Percentiles rank a stretch among this genome's conserved stretches.
Conservation (phyloP, 2,888 invertebrate species). For the Elysia crispata region DNA sequence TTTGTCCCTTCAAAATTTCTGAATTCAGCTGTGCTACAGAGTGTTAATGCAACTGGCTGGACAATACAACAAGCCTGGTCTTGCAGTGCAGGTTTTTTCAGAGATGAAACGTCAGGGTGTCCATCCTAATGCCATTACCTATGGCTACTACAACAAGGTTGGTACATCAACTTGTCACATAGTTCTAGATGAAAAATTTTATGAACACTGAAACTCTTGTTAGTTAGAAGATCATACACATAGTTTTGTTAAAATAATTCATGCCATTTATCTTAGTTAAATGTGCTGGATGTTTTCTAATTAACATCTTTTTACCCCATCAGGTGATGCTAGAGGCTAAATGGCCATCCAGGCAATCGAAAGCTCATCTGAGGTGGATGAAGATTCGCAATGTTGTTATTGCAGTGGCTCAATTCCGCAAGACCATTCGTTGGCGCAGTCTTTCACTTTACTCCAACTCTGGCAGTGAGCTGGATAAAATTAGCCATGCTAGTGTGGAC, state of each 20-base stretch:
- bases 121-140: slow-evolving; percentile 98
- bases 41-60: slow-evolving; percentile 99
- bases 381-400: slow-evolving; percentile 93
- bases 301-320: neutral
- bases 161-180: slow-evolving; percentile 1
- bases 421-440: slow-evolving; percentile 81
- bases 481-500: slow-evolving; percentile 74
- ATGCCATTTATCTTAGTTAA: no score
- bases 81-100: slow-evolving; percentile 88
- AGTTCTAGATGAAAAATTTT: no score
- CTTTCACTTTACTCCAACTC: slow-evolving; percentile 74
- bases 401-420: slow-evolving; percentile 92
- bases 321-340: slow-evolving; percentile 92
- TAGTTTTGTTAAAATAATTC: no score
- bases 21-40: slow-evolving; percentile 90
- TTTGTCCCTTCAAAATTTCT: neutral
- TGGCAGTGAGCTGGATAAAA: slow-evolving; percentile 74
- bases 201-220: no score
- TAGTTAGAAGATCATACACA: no score
- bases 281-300: no score
- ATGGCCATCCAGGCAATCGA: slow-evolving; percentile 89
- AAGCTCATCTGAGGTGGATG: slow-evolving; percentile 93
- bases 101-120: slow-evolving; percentile 88
- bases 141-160: slow-evolving; percentile 89
- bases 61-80: slow-evolving; percentile 92